These are phyloP conservation scores for Hyalella azteca DNA, from an alignment of 2,888 invertebrate genomes.

Conservation along the genomic window DNA sequence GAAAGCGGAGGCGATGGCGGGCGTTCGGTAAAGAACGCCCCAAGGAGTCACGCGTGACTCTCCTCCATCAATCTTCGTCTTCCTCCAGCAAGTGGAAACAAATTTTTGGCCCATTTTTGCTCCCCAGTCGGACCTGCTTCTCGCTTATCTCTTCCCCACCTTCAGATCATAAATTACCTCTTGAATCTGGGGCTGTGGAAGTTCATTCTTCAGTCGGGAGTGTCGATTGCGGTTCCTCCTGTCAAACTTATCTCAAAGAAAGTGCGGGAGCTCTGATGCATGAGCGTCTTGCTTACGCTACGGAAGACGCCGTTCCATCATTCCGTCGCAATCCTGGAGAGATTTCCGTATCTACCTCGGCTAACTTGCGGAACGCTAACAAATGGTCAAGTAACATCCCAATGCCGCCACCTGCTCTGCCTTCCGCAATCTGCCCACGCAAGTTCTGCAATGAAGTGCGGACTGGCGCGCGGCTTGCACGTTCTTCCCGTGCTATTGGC, in stretches of 20 bases:
- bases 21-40: neutral
- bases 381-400: too few species aligned
- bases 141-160: neutral
- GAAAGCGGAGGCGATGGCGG: constrained; percentile 19
- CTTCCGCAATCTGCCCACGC: neutral
- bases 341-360: too few species aligned
- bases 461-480: neutral
- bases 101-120: neutral
- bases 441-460: neutral
- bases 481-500: too few species aligned
- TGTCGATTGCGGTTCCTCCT: neutral
- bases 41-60: neutral
- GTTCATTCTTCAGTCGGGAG: neutral
- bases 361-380: too few species aligned
- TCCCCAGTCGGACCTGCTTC: neutral
- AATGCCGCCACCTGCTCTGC: neutral
- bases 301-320: too few species aligned
- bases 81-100: neutral
- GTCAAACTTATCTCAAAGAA: neutral
- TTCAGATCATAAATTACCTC: too few species aligned
- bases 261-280: too few species aligned
- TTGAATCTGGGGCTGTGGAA: too few species aligned
- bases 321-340: too few species aligned
- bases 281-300: too few species aligned
- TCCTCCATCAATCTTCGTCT: constrained; percentile 1